Percentiles rank a stretch among this genome's conserved stretches.
Conservation (phyloP, 2,797 vertebrate genomes). For the Acropternis orthonyx region DNA sequence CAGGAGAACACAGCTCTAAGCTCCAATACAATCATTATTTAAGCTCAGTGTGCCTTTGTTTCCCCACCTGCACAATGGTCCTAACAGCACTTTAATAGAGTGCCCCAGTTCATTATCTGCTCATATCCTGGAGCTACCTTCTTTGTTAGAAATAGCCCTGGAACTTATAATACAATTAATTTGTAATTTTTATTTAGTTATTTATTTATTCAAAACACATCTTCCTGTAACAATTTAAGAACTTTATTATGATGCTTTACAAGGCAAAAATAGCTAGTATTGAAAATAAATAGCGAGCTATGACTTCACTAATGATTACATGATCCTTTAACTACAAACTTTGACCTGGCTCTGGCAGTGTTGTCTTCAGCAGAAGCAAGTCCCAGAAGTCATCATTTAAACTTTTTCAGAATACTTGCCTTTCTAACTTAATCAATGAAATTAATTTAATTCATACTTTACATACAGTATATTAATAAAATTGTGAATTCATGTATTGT, state of each 20-base stretch:
- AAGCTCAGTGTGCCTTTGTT: neutral
- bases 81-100: neutral
- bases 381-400: neutral
- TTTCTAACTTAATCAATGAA: neutral
- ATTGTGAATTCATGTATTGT: neutral
- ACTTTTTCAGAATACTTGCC: neutral
- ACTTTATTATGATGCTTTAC: neutral
- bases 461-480: neutral
- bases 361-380: neutral
- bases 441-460: neutral
- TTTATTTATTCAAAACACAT: neutral
- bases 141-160: neutral
- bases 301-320: neutral
- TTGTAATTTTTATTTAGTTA: neutral
- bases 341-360: neutral
- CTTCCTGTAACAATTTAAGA: neutral
- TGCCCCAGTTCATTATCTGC: neutral
- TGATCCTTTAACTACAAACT: neutral
- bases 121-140: neutral
- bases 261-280: neutral
- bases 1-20: neutral
- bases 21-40: neutral
- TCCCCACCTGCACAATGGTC: neutral
- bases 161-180: neutral
- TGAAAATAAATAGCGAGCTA: neutral